These are phyloP conservation scores for Molorchus minor DNA, from an alignment of 2,888 invertebrate species.

Conservation along the genomic window DNA sequence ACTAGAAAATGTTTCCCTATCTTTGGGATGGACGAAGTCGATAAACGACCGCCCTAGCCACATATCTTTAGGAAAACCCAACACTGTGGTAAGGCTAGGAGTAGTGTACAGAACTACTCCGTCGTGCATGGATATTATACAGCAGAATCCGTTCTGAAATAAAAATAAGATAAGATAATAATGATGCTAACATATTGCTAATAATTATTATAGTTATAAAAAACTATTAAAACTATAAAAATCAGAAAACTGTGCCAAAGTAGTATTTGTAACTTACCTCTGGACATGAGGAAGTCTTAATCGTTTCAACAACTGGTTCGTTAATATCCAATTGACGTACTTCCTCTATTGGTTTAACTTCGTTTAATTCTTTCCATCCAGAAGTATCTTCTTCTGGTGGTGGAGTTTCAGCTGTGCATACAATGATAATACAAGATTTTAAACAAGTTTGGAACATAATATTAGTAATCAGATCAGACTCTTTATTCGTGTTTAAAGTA, in stretches of 20 bases:
- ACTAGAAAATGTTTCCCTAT: conserved; percentile 76
- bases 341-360: conserved; percentile 21
- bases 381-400: conserved; percentile 41
- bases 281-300: conserved; percentile 40
- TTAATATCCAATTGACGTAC: conserved; percentile 23
- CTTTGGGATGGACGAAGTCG: conserved; percentile 85
- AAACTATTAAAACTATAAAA: no score
- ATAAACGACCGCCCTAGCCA: conserved; percentile 88
- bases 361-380: conserved; percentile 52
- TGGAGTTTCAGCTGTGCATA: conserved; percentile 50
- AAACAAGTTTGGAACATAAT: no score
- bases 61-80: conserved; percentile 85
- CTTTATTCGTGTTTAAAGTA: no score
- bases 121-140: conserved; percentile 84
- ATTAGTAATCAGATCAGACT: no score
- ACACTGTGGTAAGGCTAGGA: conserved; percentile 70
- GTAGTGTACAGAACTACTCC: conserved; percentile 83
- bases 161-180: not conserved
- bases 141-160: conserved; percentile 77
- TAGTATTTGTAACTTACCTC: no score
- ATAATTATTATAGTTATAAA: conserved; percentile 1
- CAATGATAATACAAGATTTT: no score
- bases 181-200: not conserved
- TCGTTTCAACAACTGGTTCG: conserved; percentile 37
- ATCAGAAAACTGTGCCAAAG: no score